These are phyloP conservation scores for Calameuta filiformis DNA, from an alignment of 2,888 invertebrate species.

Conservation along the genomic window DNA sequence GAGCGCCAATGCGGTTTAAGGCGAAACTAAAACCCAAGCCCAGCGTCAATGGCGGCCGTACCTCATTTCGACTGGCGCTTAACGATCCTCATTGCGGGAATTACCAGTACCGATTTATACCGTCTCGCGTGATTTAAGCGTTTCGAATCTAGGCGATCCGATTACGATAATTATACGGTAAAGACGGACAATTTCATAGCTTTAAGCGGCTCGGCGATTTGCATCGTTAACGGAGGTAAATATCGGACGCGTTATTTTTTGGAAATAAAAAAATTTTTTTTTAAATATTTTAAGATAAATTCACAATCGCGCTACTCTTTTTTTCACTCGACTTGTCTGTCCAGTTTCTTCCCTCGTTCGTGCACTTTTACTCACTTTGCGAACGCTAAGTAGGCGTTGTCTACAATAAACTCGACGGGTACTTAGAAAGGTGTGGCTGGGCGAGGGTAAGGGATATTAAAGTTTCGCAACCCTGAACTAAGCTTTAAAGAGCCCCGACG, in stretches of 20 bases:
- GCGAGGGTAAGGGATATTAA: conserved; percentile 22
- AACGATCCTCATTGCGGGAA: conserved; percentile 32
- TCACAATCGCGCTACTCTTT: not conserved
- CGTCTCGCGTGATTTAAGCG: not conserved
- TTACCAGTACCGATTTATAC: conserved; percentile 14
- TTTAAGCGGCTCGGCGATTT: not conserved
- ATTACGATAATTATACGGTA: not conserved
- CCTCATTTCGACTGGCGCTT: conserved; percentile 20
- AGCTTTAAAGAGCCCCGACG: conserved; percentile 34
- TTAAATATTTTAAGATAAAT: not conserved
- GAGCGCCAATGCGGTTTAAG: not conserved
- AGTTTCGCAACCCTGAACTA: conserved; percentile 40
- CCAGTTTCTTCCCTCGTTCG: not conserved
- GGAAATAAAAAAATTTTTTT: too few relatives aligned
- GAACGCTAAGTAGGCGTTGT: conserved; percentile 18
- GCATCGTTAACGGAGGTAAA: not conserved
- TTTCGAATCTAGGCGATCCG: not conserved
- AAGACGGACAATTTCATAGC: not conserved
- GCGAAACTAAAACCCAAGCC: not conserved
- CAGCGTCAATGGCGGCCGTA: not conserved
- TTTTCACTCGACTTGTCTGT: not conserved
- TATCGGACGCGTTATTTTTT: too few relatives aligned
- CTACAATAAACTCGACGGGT: conserved; percentile 31
- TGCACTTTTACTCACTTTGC: not conserved
- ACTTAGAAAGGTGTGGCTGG: conserved; percentile 8